Conservation (phyloP, 2,797 vertebrate species). For the Esox masquinongy region DNA sequence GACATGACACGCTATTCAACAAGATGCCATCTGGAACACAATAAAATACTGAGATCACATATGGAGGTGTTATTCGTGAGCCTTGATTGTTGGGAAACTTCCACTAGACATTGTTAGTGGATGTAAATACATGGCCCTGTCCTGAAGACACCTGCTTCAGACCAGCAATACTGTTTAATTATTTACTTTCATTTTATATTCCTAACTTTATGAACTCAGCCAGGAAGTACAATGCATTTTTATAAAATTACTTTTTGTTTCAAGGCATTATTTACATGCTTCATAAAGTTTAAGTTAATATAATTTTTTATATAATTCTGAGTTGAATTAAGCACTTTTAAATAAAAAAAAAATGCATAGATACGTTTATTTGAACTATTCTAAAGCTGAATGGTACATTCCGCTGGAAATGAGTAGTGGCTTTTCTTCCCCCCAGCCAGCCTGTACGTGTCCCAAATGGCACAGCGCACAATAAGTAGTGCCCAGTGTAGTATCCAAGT, state of each 20-base stretch:
- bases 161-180: conserved; percentile 35
- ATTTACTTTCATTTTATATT: conserved; percentile 55
- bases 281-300: conserved; percentile 29
- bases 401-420: conserved; percentile 47
- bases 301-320: conserved; percentile 52
- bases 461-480: neutral
- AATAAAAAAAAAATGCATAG: conserved; percentile 27
- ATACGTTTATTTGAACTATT: conserved; percentile 15
- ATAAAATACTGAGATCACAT: neutral
- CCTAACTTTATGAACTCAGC: conserved; percentile 43
- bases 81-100: no score
- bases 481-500: no score
- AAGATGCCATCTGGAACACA: neutral
- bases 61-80: neutral
- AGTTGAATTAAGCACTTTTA: conserved; percentile 50
- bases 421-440: conserved; percentile 64
- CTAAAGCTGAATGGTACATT: conserved; percentile 67
- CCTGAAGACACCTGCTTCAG: conserved; percentile 17
- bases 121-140: neutral
- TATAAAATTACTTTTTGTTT: conserved; percentile 53
- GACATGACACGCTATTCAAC: neutral
- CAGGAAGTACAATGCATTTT: conserved; percentile 61
- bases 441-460: neutral
- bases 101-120: no score
- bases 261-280: conserved; percentile 37